Base-by-base conservation (phyloP, 2,113 vertebrate species). In the Propithecus coquereli region DNA sequence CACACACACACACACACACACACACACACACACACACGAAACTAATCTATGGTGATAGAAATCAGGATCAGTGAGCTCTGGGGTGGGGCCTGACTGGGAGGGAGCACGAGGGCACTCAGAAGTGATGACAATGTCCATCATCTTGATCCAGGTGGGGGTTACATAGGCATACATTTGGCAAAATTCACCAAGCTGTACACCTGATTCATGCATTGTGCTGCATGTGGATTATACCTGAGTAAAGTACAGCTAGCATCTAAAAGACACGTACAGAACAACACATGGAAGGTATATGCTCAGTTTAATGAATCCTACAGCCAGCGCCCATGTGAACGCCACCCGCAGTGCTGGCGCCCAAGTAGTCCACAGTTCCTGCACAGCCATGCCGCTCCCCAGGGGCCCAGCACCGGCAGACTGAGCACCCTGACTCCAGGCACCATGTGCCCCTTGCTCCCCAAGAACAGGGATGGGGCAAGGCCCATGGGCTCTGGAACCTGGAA, bases 21-120 rank as follows among this genome's bases (percentile, higher is more conserved):
- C 13, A 52, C 37, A 61, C 6, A 18, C 0, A 7, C 18, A 20
- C 54, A 17, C 18, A 16, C 18, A 16, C 17, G 54, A 76, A 81
- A 59, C 27, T 61, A 57, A 74, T 34, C 30, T 90, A 16, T 50
- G 63, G 12, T 61, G 81, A 59, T 4, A 86, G 85, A 73, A 91
- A 65, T 89, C 90, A 86, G 79, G 32, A 71, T 81, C 1, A 0
- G 34, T 27, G 34, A 14, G 68, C 45, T 87, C 34, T 71, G 22
- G 61, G 37, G 6, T 70, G 27, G 2, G 65, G 50, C 40, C 50
- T 76, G 79, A 57, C 50, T 40, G 37, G 65, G 22, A 96, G 20
- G 27, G 32, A 37, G 6, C 22, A 47, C 0, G 0, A 27, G n/a
- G 83, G 70, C 52, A 40, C 12, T 43, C 8, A n/a, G 40, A n/a